Evolutionary conservation across 2,888 invertebrate genomes (phyloP).

Genomic region (Tinea trinotella): DNA sequence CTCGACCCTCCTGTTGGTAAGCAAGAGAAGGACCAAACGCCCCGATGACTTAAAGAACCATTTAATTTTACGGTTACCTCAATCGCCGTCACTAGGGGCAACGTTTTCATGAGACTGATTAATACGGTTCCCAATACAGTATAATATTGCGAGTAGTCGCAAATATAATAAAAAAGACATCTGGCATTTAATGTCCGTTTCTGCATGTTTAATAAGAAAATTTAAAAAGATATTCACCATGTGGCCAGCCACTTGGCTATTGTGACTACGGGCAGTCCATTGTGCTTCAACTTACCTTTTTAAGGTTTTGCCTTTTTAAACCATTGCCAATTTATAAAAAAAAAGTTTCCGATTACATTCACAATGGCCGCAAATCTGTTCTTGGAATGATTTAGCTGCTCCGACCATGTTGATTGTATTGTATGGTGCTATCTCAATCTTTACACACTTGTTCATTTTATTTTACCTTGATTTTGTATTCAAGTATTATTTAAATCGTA

Average conservation of each 20-base stretch:
- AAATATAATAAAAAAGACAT: background rate
- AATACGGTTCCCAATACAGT: no score
- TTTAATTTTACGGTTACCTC: no score
- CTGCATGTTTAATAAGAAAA: slow-evolving; percentile 35
- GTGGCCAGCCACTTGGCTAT: slow-evolving; percentile 45
- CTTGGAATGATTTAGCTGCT: slow-evolving; percentile 31
- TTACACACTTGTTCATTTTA: slow-evolving; percentile 4
- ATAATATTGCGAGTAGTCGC: no score
- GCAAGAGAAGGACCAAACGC: no score
- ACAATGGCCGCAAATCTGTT: slow-evolving; percentile 47
- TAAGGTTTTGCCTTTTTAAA: slow-evolving; percentile 46
- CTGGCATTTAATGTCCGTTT: slow-evolving; percentile 25
- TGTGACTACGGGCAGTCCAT: slow-evolving; percentile 31
- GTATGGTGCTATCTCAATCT: slow-evolving; percentile 8
- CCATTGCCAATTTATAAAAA: slow-evolving; percentile 44
- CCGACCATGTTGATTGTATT: slow-evolving; percentile 8
- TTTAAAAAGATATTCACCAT: slow-evolving; percentile 44
- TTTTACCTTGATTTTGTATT: slow-evolving; percentile 12
- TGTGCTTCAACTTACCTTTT: slow-evolving; percentile 35
- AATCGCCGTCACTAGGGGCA: no score
- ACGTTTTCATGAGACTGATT: no score
- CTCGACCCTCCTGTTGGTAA: no score
- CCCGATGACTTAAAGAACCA: no score
- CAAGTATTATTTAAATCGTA: slow-evolving; percentile 2
- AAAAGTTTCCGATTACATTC: slow-evolving; percentile 46